A percentile compares a stretch with the other conserved stretches of the same genome.
Evolutionary conservation across 1,140 invertebrate species (phyloP).

Genomic region (Brachionus koreanus): DNA sequence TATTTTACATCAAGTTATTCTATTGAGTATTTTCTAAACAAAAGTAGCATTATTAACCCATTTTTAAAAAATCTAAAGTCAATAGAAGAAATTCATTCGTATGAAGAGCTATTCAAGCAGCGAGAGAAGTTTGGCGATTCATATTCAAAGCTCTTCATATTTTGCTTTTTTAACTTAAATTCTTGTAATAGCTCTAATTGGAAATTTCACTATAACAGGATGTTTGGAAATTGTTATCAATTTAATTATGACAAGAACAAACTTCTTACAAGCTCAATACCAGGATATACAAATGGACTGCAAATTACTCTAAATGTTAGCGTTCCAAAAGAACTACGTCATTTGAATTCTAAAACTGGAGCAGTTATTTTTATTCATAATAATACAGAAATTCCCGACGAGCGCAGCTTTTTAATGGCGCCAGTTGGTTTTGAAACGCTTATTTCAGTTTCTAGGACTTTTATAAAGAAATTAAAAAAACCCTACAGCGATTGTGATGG

Average conservation of each 20-base stretch:
- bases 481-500: neutral
- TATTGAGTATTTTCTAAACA: neutral
- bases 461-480: neutral
- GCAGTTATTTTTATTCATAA: slow-evolving; percentile 15
- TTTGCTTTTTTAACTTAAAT: neutral
- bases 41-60: neutral
- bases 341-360: neutral
- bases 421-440: neutral
- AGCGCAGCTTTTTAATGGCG: neutral
- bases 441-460: slow-evolving; percentile 7
- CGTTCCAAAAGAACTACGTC: neutral
- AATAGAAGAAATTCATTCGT: neutral
- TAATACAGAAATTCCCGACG: neutral
- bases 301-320: neutral
- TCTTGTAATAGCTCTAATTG: neutral
- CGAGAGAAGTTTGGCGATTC: neutral
- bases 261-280: neutral
- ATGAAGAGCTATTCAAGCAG: neutral
- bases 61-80: neutral
- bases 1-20: neutral
- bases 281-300: neutral
- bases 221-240: neutral
- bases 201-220: neutral
- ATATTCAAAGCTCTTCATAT: neutral
- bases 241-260: neutral